Conservation (phyloP, 2,113 vertebrate species). For the Montifringilla adamsi region DNA sequence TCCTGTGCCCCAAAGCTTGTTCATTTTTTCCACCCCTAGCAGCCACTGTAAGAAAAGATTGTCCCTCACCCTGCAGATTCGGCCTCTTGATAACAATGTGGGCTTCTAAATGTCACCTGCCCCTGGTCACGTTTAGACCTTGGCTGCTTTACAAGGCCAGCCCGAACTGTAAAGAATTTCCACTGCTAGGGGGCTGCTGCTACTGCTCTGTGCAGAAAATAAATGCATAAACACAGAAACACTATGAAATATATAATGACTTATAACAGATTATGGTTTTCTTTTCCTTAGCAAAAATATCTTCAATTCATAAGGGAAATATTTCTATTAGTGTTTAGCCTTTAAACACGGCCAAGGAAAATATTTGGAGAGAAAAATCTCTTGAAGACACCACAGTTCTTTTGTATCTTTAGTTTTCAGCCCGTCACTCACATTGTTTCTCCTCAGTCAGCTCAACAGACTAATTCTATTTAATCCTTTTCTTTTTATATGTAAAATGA, state of each 20-base stretch:
- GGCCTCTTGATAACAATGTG: neutral
- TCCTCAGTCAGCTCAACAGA: conserved; percentile 53
- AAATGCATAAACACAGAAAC: neutral
- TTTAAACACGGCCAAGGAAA: conserved; percentile 1
- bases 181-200: neutral
- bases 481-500: conserved; percentile 72
- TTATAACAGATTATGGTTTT: neutral
- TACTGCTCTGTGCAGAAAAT: neutral
- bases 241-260: neutral
- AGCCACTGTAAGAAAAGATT: neutral
- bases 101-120: neutral
- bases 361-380: conserved; percentile 35
- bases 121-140: neutral
- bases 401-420: conserved; percentile 58
- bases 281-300: neutral
- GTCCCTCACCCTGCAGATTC: neutral
- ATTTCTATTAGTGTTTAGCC: conserved; percentile 27
- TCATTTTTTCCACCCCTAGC: neutral
- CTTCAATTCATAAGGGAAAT: neutral
- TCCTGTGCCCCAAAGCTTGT: conserved; percentile 28
- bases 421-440: conserved; percentile 38
- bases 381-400: conserved; percentile 2
- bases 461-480: conserved; percentile 68
- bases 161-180: neutral
- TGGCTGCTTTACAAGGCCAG: neutral